Evolutionary conservation across 1,140 invertebrate genomes (phyloP), one percentile per base, ranked within the genome.

Genomic region (Microplitis demolitor): DNA sequence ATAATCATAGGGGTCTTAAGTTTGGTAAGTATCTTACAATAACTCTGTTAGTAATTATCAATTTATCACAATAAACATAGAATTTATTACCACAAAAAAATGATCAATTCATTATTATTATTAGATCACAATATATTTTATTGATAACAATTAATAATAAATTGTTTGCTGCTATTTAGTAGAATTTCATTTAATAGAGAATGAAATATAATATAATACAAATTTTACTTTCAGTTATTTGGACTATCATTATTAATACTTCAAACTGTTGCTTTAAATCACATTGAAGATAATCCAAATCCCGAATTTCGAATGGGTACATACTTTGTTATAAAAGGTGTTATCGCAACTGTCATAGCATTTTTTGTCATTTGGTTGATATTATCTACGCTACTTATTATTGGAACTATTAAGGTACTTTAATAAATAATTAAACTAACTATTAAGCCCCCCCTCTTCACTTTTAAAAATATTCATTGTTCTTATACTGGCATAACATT

Each of bases 1-100:
- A 84, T 93, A 13, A 87, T 92, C 64, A 91, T 89, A 6, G 91
- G 89, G 14, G 78, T 89, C 8, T 76, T 88, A 62, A 89, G 91
- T 71, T 91, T 92, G 56, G 87, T 93, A 78, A 81, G 39, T 45
- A 76, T 77, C 24, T 24, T 24, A 24, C 24, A 70, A 58, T 69
- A 54, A 14, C 4, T 63, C 8, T 24, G 24, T 24, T 24, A 2
- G 2, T 2, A 1, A 24, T 24, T 24, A 24, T 24, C 24, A 24
- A 24, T 2, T 24, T 1, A 0, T 24, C 24, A 1, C 0, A 2
- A 24, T 24, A 24, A 24, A 24, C 2, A 24, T 24, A 24, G 2
- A 24, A 24, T 24, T 24, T 24, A 24, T 24, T 24, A 24, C 24
- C 24, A 24, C 2, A 24, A 24, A 24, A 24, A 24, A 24, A 24